phyloP scores from a whole-genome alignment of 1,140 invertebrate genomes.

The Zaprionus taronus region DNA sequence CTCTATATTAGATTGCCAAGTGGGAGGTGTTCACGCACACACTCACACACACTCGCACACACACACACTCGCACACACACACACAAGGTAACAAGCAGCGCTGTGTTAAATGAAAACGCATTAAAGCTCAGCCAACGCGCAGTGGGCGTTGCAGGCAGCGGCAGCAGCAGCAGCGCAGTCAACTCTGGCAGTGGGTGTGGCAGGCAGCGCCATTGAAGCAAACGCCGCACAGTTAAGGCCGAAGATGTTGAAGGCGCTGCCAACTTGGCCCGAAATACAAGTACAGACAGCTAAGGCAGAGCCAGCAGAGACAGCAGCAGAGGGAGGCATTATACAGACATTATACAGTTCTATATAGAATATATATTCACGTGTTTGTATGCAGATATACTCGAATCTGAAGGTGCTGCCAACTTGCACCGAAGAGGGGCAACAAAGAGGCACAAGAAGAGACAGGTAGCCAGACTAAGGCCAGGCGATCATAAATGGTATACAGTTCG shows the following conservation, averaged over 20 bases:
- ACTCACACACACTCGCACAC: slow-evolving; percentile 23
- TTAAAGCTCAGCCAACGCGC: slow-evolving; percentile 74
- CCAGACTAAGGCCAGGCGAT: no score
- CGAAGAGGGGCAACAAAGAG: background rate
- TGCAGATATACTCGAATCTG: background rate
- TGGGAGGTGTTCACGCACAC: slow-evolving; percentile 78
- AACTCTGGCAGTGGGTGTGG: slow-evolving; percentile 48
- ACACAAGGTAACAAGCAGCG: slow-evolving; percentile 60
- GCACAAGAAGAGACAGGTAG: background rate
- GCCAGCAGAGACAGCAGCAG: no score
- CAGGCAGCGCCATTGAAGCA: slow-evolving; percentile 45
- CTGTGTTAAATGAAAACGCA: slow-evolving; percentile 80
- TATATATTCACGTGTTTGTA: no score
- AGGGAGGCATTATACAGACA: no score
- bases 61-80: slow-evolving; percentile 1
- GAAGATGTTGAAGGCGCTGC: slow-evolving; percentile 31
- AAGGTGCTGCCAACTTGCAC: slow-evolving; percentile 38
- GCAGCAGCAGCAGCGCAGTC: slow-evolving; percentile 26
- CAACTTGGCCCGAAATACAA: no score
- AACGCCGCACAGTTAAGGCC: slow-evolving; percentile 32
- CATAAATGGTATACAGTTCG: no score
- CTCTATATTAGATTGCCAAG: slow-evolving; percentile 79
- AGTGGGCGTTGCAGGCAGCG: slow-evolving; percentile 67
- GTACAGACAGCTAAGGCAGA: no score
- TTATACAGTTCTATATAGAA: no score